Base-by-base conservation (phyloP, 1,140 invertebrate genomes). In the Holcopasites calliopsidis region DNA sequence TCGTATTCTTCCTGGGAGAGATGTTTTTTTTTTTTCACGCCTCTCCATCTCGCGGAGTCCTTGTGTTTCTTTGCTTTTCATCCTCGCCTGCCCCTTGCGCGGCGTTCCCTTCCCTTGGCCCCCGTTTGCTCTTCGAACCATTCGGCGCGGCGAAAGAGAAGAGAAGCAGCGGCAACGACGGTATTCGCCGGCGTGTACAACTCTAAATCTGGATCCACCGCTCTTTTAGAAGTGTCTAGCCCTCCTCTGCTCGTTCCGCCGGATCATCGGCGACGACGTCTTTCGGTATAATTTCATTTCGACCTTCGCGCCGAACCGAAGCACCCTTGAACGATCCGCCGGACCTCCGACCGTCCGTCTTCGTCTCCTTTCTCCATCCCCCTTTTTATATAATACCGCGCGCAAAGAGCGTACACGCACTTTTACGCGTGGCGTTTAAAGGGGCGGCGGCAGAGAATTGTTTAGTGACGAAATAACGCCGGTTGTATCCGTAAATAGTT, bases 401-500 rank as follows among this genome's bases (percentile, higher is more conserved):
- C n/a, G n/a, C n/a, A n/a, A n/a, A n/a, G n/a, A n/a, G n/a, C n/a
- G n/a, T n/a, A n/a, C n/a, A 10, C n/a, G 38, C 13, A 38, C 38
- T 47, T n/a, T 44, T 11, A 47, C 18, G 13, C 28, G 35, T 18
- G 35, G 31, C 73, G 40, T 62, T 47, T 26, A 61, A 72, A 69
- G 73, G 80, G 79, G 16, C 71, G 75, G 42, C 31, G n/a, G 47
- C 76, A 50, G 33, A 76, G 77, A 85, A 76, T 85, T 84, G 83
- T 86, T 84, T 86, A 84, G 86, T 88, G 85, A 88, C 83, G 85
- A 88, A 88, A 87, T 84, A 72, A 65, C 69, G 62, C 50, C 55
- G 69, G 54, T 72, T 80, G 80, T 82, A 75, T 89, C 87, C 88
- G 86, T 88, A 89, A 90, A 89, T 89, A 89, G 82, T 76, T 81